Evolutionary conservation across 1,140 invertebrate species (phyloP).

Genomic region (Temnothorax longispinosus): DNA sequence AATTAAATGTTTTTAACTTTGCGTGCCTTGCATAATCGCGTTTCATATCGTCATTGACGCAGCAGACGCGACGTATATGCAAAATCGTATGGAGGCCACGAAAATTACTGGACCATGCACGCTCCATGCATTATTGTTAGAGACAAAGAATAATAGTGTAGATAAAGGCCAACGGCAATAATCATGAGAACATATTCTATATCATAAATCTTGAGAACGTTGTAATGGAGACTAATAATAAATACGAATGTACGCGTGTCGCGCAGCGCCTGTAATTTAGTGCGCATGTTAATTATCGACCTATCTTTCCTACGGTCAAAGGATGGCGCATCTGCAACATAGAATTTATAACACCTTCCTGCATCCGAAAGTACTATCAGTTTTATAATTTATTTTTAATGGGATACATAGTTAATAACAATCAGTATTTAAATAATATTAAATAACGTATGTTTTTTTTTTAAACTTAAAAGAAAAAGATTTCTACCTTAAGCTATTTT

Average conservation of each 20-base stretch:
- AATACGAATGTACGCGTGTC: conserved; percentile 46
- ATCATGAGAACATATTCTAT: conserved; percentile 67
- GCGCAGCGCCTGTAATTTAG: conserved; percentile 30
- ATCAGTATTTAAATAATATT: background rate
- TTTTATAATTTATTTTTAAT: conserved; percentile 36
- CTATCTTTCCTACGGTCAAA: conserved; percentile 18
- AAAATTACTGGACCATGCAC: conserved; percentile 72
- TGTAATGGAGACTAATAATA: conserved; percentile 23
- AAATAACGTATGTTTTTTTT: background rate
- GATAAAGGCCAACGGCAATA: conserved; percentile 62
- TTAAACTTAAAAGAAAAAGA: background rate
- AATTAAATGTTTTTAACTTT: conserved; percentile 25
- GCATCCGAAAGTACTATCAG: background rate
- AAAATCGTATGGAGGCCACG: conserved; percentile 63
- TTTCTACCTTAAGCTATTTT: background rate
- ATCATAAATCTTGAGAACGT: conserved; percentile 67
- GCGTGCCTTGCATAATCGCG: conserved; percentile 34
- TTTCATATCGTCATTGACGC: conserved; percentile 38
- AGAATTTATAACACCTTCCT: background rate
- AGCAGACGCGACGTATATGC: conserved; percentile 36
- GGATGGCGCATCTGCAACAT: background rate
- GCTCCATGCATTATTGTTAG: conserved; percentile 41
- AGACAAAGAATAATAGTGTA: conserved; percentile 60
- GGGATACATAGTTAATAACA: background rate
- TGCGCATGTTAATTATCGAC: conserved; percentile 12